Evolutionary conservation across 2,888 invertebrate genomes (phyloP).

Genomic region (Heliconius aoede): DNA sequence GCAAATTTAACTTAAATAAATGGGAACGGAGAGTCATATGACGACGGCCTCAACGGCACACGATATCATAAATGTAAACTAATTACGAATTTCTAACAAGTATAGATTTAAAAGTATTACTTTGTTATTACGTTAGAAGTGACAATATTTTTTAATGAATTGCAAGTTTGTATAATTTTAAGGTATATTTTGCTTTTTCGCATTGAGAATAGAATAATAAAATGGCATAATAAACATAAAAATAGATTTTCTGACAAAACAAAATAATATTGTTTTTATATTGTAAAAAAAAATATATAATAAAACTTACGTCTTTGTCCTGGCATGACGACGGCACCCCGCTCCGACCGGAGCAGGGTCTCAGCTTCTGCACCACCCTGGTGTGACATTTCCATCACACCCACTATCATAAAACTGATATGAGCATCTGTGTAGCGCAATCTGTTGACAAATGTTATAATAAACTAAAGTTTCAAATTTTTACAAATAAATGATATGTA

Average conservation of each 20-base stretch:
- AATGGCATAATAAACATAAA: background rate
- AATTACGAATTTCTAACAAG: background rate
- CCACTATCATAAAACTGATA: slow-evolving; percentile 73
- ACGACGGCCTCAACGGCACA: background rate
- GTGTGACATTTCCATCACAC: slow-evolving; percentile 76
- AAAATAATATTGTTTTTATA: too few relatives aligned
- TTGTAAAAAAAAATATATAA: background rate
- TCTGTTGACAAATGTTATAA: slow-evolving; percentile 41
- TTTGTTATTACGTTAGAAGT: background rate
- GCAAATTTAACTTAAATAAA: too few relatives aligned
- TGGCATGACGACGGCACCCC: slow-evolving; percentile 69
- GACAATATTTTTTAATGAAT: background rate
- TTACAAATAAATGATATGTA: too few relatives aligned
- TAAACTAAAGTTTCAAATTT: background rate
- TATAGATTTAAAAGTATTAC: background rate
- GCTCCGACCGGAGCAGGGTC: slow-evolving; percentile 74
- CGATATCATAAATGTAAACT: background rate
- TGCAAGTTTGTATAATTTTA: background rate
- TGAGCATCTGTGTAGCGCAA: slow-evolving; percentile 62
- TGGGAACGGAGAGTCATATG: too few relatives aligned
- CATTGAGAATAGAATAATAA: background rate
- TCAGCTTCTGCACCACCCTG: slow-evolving; percentile 77
- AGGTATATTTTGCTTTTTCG: background rate
- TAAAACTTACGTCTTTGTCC: slow-evolving; percentile 64
- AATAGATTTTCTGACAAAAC: background rate